Base-by-base conservation (phyloP, 2,888 invertebrate genomes). In the Eupithecia vulgata region DNA sequence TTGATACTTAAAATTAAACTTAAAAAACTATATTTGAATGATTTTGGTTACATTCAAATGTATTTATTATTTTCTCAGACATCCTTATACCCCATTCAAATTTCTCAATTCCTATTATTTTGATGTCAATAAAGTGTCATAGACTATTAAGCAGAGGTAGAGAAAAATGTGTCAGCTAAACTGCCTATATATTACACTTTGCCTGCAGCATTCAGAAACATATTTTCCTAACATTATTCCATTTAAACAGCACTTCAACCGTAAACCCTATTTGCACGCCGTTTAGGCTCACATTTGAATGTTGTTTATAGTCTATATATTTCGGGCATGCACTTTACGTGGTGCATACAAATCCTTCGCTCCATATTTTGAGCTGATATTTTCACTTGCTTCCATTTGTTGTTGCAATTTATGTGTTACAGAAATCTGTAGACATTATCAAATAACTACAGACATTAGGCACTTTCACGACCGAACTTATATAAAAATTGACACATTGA, bases 221-320 rank as follows among this genome's bases (percentile, higher is more conserved):
- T 90, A 90, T 87, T 86, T 83, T 81, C 83, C 82, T 83, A 78
- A 81, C 83, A 85, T 87, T 85, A 87, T 88, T 86, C 84, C 81
- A 81, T 82, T 83, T 81, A 71, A 68, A 59, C n/a, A 21, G 61
- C 64, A 74, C 70, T 37, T 66, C 71, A 42, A 87, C 77, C 78
- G 68, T 73, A 59, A 77, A 82, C 87, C 81, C 69, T 85, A 81
- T 35, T 0, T 1, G 4, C 15, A 13, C 12, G 35, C 5, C 1
- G 30, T 37, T 77, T 85, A 81, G 77, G 85, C 81, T 68, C 70
- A 77, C 77, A 82, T 83, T 80, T 6, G 70, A 8, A 48, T 67
- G 73, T 86, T 84, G 87, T 90, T 91, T 91, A 90, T 90, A 86
- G 88, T 78, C 86, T 84, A 90, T 90, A 89, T 89, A 88, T 90